Percentiles rank a stretch among this genome's conserved stretches.
phyloP scores from a whole-genome alignment of 2,797 vertebrate genomes.

The Perdix hodgsoniae region DNA sequence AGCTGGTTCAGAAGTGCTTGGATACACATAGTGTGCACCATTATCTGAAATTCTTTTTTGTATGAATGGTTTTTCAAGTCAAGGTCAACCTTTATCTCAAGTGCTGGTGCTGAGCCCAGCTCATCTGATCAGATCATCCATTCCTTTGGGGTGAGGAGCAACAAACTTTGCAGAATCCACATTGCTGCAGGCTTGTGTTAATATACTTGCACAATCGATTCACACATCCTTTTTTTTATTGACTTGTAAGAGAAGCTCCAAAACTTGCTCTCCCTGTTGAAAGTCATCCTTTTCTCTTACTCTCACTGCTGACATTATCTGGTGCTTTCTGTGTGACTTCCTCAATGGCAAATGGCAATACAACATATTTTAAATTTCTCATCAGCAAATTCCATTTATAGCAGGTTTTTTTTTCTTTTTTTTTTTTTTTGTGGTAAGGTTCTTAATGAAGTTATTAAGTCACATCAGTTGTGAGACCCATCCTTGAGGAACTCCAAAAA shows the following conservation, averaged over 20 bases:
- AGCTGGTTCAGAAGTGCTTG: background rate
- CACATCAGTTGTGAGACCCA: background rate
- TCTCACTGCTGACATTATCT: background rate
- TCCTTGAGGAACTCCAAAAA: constrained; percentile 61
- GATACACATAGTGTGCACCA: rapidly evolving
- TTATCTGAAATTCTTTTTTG: rapidly evolving
- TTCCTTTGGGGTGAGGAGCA: background rate
- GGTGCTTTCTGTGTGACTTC: background rate
- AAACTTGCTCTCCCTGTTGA: background rate
- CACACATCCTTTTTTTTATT: background rate
- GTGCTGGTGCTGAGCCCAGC: background rate
- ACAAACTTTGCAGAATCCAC: background rate
- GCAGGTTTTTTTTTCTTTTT: background rate
- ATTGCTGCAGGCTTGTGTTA: background rate
- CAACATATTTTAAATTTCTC: background rate
- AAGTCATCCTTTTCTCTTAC: background rate
- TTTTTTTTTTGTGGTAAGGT: background rate
- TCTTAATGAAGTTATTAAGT: constrained; percentile 41
- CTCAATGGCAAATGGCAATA: rapidly evolving
- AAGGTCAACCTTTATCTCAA: background rate
- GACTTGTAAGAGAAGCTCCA: background rate
- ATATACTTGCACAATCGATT: background rate
- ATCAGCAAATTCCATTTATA: constrained; percentile 15
- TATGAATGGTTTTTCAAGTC: background rate
- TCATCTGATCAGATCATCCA: background rate